Base-by-base conservation (phyloP, 1,140 invertebrate species). In the Megalopta genalis region DNA sequence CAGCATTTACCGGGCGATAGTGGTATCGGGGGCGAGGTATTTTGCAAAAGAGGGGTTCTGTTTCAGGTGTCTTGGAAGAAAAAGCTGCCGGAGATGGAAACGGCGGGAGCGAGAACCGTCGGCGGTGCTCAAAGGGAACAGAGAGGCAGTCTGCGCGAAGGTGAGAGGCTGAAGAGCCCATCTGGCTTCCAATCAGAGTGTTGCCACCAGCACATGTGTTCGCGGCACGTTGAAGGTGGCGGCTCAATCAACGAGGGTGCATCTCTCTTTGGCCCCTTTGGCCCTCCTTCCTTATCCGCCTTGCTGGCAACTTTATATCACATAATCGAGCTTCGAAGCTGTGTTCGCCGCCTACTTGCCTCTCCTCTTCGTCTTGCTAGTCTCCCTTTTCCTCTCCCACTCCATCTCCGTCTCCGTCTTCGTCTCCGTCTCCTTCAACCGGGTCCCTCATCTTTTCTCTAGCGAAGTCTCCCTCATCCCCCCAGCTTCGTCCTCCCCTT, bases 101-200 rank as follows among this genome's bases (percentile, higher is more conserved):
- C 62, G n/a, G 25, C n/a, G 18, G 3, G 46, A 54, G 21, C 18
- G 49, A 52, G 27, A 12, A 54, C 10, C 10, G 12, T 14, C 14
- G 42, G n/a, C 21, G 37, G n/a, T 27, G 16, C 23, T 23, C 39
- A n/a, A 14, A 49, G 16, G 27, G 23, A 70, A 42, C 12, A 39
- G n/a, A 27, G 18, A 71, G 37, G 59, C 32, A 42, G 74, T 32
- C 65, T 63, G 57, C 52, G 77, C 73, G 70, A 77, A 89, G 81
- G 88, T 90, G 84, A 90, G 86, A 90, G 89, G 77, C 75, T 71
- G 84, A 87, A 88, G 86, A 91, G 84, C 88, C 90, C 90, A 91
- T 91, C 90, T 90, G 88, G 87, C 87, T 90, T 89, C 89, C 90
- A 91, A 91, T 91, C 90, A 90, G 90, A 90, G 87, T 85, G 85